Evolutionary conservation across 2,888 invertebrate species (phyloP).

Genomic region (Nephrotoma appendiculata): DNA sequence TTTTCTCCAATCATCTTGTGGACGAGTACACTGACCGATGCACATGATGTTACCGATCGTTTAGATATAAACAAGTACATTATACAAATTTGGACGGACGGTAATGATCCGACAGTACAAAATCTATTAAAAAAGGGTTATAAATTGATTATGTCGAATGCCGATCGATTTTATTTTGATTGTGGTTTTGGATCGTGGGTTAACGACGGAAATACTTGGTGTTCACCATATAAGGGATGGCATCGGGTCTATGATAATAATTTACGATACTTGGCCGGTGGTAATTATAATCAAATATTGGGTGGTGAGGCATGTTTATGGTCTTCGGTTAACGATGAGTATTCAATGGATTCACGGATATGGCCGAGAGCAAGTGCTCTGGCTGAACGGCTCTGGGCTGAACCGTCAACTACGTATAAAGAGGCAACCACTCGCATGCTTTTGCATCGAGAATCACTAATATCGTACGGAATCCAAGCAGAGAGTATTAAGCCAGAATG

Average conservation of each 20-base stretch:
- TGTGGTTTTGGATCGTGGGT: conserved; percentile 69
- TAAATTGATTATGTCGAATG: conserved; percentile 59
- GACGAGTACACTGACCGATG: conserved; percentile 58
- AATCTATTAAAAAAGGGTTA: conserved; percentile 51
- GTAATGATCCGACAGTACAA: conserved; percentile 18
- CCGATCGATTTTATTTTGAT: conserved; percentile 64
- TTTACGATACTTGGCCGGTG: conserved; percentile 38
- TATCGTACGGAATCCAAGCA: conserved; percentile 44
- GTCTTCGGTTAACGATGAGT: conserved; percentile 57
- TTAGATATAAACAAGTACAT: conserved; percentile 54
- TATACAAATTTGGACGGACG: conserved; percentile 61
- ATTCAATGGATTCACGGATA: conserved; percentile 45
- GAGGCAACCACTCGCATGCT: conserved; percentile 40
- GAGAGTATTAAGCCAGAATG: conserved; percentile 61
- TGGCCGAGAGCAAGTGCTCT: conserved; percentile 68
- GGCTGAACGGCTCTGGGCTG: conserved; percentile 62
- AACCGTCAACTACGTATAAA: conserved; percentile 44
- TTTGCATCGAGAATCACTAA: conserved; percentile 37
- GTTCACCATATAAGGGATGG: conserved; percentile 71
- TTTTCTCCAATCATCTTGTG: conserved; percentile 43
- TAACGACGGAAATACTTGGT: conserved; percentile 65
- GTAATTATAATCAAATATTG: conserved; percentile 35
- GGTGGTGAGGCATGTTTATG: conserved; percentile 64
- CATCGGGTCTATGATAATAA: conserved; percentile 63
- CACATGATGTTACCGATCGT: conserved; percentile 39